These are phyloP conservation scores for Odontothrips loti DNA, from an alignment of 2,888 invertebrate genomes.

Conservation along the genomic window DNA sequence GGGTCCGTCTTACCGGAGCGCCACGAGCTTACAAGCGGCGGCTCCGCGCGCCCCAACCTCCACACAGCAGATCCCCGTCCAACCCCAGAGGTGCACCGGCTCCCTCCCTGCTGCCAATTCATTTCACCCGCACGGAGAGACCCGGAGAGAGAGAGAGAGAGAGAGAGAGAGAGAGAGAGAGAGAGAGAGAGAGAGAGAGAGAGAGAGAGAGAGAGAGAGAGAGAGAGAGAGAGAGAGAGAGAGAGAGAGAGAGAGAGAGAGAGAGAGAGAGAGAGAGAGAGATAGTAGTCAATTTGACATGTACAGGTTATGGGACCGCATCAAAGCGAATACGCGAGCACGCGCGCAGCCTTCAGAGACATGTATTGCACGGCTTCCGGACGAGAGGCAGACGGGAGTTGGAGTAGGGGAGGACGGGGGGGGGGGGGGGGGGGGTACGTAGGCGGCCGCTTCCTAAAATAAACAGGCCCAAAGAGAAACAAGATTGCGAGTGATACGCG, in stretches of 20 bases:
- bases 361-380: too few species aligned
- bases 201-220: constrained; percentile 17
- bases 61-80: too few species aligned
- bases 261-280: not conserved
- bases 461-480: not conserved
- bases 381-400: not conserved
- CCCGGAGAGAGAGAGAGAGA: not conserved
- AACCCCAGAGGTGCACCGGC: too few species aligned
- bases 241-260: not conserved
- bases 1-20: too few species aligned
- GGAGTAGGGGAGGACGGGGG: not conserved
- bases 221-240: not conserved
- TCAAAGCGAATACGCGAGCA: not conserved
- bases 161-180: constrained; percentile 15
- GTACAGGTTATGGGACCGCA: not conserved
- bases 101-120: too few species aligned
- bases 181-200: constrained; percentile 15
- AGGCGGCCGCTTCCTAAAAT: not conserved
- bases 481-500: not conserved
- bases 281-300: not conserved
- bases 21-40: too few species aligned
- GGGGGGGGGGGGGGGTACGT: not conserved
- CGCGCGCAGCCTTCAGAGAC: too few species aligned
- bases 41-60: too few species aligned
- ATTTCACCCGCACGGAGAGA: not conserved